Evolutionary conservation across 1,140 invertebrate species (phyloP), one percentile per base, ranked within the genome.

Genomic region (Solenopsis fugax): DNA sequence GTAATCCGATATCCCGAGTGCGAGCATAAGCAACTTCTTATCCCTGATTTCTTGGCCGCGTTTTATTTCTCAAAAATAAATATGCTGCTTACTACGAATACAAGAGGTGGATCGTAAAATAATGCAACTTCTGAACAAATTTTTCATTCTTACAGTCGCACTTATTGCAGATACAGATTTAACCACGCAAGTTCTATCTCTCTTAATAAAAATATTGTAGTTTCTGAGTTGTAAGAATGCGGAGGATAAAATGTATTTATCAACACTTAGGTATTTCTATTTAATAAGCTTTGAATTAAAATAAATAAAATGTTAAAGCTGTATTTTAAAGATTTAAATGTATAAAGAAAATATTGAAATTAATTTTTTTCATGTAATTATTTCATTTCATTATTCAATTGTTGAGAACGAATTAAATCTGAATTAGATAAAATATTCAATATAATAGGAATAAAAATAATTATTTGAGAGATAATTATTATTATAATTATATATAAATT

Each of bases 1-100:
- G n/a, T 67, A 80, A 80, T 67, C 21, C 34, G 34, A 69, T 81
- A 81, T 81, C 21, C n/a, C 50, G 34, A 69, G 21, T 24, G 62
- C 64, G 5, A 69, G 21, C 62, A 24, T 29, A 29, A 29, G 7
- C 1, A 52, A 65, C 50, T 78, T 24, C 13, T 41, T 52, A 69
- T 67, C 13, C 34, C 7, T 21, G 10, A 62, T 29, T 34, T 24
- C 13, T 5, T 13, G 12, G 18, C 3, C 60, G 76, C 12, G 29
- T 80, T 45, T 71, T 50, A 54, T 45, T 16, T 56, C 48, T 21
- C 5, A 12, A 3, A 52, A 21, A 21, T 48, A 13, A 34, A 48
- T 62, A 24, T 10, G 29, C 13, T n/a, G 71, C 34, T 5, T 50
- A 24, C 21, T 56, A 37, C 21, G 4, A 58, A 41, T 18, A 12